Evolutionary conservation across 2,797 vertebrate genomes (phyloP).

Genomic region (Pitangus sulphuratus): DNA sequence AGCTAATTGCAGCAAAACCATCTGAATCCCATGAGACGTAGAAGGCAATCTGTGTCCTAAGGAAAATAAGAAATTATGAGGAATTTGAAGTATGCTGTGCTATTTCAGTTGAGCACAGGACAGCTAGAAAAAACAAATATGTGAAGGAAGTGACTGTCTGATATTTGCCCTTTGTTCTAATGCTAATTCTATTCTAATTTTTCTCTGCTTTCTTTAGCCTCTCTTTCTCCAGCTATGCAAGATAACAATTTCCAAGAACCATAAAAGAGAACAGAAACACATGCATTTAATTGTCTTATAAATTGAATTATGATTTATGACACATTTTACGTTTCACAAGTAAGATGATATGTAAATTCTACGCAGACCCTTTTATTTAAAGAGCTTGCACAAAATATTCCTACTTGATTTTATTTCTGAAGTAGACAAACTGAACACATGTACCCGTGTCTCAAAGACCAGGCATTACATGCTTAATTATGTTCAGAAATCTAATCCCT

Average conservation of each 20-base stretch:
- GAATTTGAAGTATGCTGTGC: background rate
- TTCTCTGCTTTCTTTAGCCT: background rate
- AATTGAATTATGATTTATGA: constrained; percentile 49
- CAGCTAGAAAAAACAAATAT: constrained; percentile 16
- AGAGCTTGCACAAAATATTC: background rate
- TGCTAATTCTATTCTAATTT: background rate
- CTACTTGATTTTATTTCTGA: constrained; percentile 28
- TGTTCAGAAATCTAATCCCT: background rate
- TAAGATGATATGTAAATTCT: constrained; percentile 40
- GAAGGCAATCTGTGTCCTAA: constrained; percentile 1
- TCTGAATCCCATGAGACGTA: background rate
- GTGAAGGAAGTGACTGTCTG: background rate
- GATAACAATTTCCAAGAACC: constrained; percentile 19
- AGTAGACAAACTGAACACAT: background rate
- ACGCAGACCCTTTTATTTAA: background rate
- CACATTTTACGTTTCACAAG: background rate
- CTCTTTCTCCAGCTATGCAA: background rate
- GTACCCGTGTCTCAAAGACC: background rate
- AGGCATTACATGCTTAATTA: background rate
- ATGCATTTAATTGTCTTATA: constrained; percentile 36
- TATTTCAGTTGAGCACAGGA: constrained; percentile 18
- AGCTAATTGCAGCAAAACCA: constrained; percentile 10
- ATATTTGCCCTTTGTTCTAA: background rate
- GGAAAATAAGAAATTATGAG: constrained; percentile 2
- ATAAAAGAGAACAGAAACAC: constrained; percentile 38